Base-by-base conservation (phyloP, 2,888 invertebrate genomes). In the Leistus spinibarbis region DNA sequence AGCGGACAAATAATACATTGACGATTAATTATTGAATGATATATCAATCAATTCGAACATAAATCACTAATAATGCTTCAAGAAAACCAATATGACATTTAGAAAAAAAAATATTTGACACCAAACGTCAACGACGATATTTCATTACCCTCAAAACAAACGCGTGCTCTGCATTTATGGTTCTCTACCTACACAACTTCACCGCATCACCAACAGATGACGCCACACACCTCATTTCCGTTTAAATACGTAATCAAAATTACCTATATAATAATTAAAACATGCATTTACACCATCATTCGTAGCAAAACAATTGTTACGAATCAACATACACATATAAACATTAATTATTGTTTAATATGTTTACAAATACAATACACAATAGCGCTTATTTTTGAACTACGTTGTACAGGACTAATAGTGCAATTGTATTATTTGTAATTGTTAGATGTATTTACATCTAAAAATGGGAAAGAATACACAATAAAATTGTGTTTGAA, bases 101-200 rank as follows among this genome's bases (percentile, higher is more conserved):
- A 69, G 63, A 75, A 75, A 75, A 73, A 24, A 73, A 75, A 80
- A 80, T 79, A 79, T 79, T 78, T 80, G 80, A 81, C 80, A 80
- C 78, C 40, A 80, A 80, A 81, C 79, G 81, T 80, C 82, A 81
- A 80, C 79, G 81, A 81, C 81, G 79, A 80, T 79, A 80, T 80
- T 22, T 16, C 54, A 75, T 56, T 69, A 69, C 68, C 69, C 81
- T 80, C 81, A 82, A 82, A 82, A 82, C 82, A 82, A 82, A 82
- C 81, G 80, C 81, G 80, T 71, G n/a, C n/a, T n/a, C n/a, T n/a
- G n/a, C n/a, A n/a, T n/a, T n/a, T n/a, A n/a, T n/a, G n/a, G n/a
- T n/a, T n/a, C n/a, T 76, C 76, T 63, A 62, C 74, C 70, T 68
- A 66, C 69, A 69, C 70, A 70, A 70, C 54, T 69, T 67, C 76